phyloP scores from a whole-genome alignment of 2,888 invertebrate genomes.

The Chaetogeoica ovagalla region DNA sequence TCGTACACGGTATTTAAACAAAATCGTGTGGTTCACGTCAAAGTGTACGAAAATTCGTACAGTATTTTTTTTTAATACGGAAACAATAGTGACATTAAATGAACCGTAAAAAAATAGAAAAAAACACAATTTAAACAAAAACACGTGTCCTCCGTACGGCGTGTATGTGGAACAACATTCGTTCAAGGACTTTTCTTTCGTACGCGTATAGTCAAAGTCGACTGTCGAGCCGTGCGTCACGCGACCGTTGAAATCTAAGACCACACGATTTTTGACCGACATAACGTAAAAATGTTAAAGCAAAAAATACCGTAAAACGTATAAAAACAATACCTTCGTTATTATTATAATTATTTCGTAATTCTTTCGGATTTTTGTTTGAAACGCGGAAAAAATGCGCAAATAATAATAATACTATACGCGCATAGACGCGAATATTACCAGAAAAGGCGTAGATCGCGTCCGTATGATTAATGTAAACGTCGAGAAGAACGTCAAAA shows the following conservation, averaged over 20 bases:
- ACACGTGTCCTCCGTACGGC: not conserved
- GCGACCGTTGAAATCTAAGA: slow-evolving; percentile 21
- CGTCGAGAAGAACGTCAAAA: no score
- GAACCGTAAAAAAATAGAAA: slow-evolving; percentile 21
- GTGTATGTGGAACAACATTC: slow-evolving; percentile 1
- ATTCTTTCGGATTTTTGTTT: not conserved
- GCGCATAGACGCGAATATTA: not conserved
- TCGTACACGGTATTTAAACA: no score
- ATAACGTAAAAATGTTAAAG: not conserved
- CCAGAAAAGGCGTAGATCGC: not conserved
- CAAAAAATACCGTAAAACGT: not conserved
- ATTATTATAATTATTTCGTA: no score
- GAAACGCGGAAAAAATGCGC: not conserved
- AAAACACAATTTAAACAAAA: not conserved
- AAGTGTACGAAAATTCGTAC: not conserved
- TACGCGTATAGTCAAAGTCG: not conserved
- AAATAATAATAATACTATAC: no score
- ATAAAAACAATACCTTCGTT: not conserved
- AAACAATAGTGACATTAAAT: not conserved
- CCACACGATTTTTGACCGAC: not conserved
- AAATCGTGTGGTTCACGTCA: not conserved
- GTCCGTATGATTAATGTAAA: not conserved
- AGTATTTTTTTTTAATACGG: no score
- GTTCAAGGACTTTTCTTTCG: slow-evolving; percentile 22
- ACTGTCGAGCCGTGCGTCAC: slow-evolving; percentile 8